Base-by-base conservation (phyloP, 2,888 invertebrate species). In the Pristionchus entomophagus region DNA sequence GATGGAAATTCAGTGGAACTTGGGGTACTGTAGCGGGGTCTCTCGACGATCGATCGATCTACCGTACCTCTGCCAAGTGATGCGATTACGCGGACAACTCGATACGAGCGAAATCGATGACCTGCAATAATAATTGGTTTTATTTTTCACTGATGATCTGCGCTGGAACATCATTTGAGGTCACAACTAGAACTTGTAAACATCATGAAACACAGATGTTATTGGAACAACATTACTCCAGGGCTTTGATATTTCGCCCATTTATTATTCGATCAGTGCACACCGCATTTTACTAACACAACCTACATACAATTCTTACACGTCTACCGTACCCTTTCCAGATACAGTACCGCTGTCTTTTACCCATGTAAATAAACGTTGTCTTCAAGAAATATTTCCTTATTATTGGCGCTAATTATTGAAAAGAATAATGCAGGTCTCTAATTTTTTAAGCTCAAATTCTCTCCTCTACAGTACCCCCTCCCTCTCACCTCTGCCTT, bases 101-200 rank as follows among this genome's bases (percentile, higher is more conserved):
- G 41, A 84, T 32, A 14, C 84, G 69, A 14, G 84, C 84, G 53
- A 84, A 84, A 35, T 84, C 84, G 56, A 84, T 45, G 14, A 84
- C 84, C 73, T 84, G 83, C 2, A 81, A 62, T n/a, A 3, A n/a
- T n/a, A n/a, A 38, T 35, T n/a, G 22, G 6, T 19, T 4, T 65
- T 3, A 69, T 69, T 6, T 69, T 35, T 19, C 19, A 29, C 32
- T 17, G 10, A 69, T 17, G 38, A 59, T n/a, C n/a, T 22, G n/a
- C n/a, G n/a, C n/a, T n/a, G n/a, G n/a, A n/a, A n/a, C 56, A 56
- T 8, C 22, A 56, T 19, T 56, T 1, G 10, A 0, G 32, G 1
- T 32, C 32, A 32, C 17, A 29, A 22, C 6, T 1, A 2, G 2
- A 22, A 26, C 6, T 59, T 59, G n/a, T 59, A 26, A 59, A 12